Evolutionary conservation across 2,888 invertebrate genomes (phyloP).

Genomic region (Ochropleura leucogaster): DNA sequence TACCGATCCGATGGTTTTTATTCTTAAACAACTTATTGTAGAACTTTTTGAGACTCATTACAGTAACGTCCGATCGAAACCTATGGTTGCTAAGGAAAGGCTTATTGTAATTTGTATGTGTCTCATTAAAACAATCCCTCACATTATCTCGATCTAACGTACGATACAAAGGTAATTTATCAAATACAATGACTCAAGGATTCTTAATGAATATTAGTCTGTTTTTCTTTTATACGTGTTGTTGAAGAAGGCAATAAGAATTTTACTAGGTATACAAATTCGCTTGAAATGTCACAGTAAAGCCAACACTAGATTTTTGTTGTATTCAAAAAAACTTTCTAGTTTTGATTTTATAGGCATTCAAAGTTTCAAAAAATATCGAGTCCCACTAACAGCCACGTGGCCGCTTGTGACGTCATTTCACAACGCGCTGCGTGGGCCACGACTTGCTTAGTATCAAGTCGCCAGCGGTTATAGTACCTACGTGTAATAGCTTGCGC

Average conservation of each 20-base stretch:
- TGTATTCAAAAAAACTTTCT: no score
- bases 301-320: no score
- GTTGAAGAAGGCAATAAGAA: neutral
- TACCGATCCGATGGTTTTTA: neutral
- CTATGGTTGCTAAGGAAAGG: neutral
- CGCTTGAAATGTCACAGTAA: no score
- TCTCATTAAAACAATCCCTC: neutral
- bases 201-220: neutral
- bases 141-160: neutral
- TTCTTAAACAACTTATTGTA: constrained; percentile 8
- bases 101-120: neutral
- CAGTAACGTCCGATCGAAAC: neutral
- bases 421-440: no score
- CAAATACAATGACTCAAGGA: neutral
- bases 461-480: no score
- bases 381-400: no score
- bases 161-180: neutral
- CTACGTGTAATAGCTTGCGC: no score
- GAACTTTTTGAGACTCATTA: constrained; percentile 3
- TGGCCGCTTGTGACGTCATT: no score
- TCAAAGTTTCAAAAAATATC: no score
- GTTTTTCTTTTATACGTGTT: neutral
- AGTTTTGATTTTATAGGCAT: no score
- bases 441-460: no score
- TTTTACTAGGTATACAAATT: no score